Conservation (phyloP, 2,888 invertebrate species). For the Caradrina clavipalpis region DNA sequence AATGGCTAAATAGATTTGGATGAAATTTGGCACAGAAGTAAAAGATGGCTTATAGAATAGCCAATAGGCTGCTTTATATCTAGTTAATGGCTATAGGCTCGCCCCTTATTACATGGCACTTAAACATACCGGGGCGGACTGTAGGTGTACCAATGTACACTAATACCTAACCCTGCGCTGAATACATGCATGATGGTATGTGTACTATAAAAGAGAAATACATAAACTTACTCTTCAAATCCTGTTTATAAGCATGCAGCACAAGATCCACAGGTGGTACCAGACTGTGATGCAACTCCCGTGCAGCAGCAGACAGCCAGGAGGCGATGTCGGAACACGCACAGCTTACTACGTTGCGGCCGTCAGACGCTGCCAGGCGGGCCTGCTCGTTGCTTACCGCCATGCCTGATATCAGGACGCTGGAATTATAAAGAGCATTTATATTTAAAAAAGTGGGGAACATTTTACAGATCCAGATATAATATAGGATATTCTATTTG, state of each 20-base stretch:
- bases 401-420: constrained; percentile 85
- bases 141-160: too few species aligned
- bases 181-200: too few species aligned
- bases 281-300: constrained; percentile 83
- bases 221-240: constrained; percentile 79
- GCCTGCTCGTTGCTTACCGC: constrained; percentile 86
- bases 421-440: constrained; percentile 60
- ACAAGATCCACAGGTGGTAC: constrained; percentile 85
- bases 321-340: constrained; percentile 84
- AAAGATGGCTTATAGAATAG: too few species aligned
- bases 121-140: too few species aligned
- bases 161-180: too few species aligned
- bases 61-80: too few species aligned
- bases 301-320: constrained; percentile 83
- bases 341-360: constrained; percentile 80
- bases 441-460: not conserved
- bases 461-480: too few species aligned
- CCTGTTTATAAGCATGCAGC: constrained; percentile 82
- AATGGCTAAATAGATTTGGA: too few species aligned
- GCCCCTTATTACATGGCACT: too few species aligned
- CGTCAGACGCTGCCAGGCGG: constrained; percentile 74
- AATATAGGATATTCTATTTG: too few species aligned
- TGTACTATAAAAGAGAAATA: not conserved
- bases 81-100: too few species aligned
- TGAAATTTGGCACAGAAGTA: too few species aligned